Conservation (phyloP, 1,140 invertebrate species). For the Colletes latitarsis region DNA sequence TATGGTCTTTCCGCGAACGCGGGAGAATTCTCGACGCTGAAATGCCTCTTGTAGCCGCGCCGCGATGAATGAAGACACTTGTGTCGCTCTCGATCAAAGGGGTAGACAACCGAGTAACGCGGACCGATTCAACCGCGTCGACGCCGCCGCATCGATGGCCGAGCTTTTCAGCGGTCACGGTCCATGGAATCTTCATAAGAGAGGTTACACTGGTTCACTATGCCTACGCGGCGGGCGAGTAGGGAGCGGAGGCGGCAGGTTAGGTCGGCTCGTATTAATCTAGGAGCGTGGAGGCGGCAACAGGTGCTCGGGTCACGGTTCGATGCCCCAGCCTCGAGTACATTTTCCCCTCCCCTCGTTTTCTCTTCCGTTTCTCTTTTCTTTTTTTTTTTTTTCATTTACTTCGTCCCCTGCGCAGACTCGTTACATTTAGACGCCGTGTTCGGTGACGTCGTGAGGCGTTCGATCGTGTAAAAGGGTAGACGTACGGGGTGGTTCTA, state of each 20-base stretch:
- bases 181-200: conserved; percentile 13
- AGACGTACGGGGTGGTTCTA: no score
- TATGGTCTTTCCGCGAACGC: conserved; percentile 21
- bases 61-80: conserved; percentile 43
- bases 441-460: neutral
- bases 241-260: conserved; percentile 64
- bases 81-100: conserved; percentile 31
- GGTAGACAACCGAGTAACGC: conserved; percentile 21
- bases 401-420: conserved; percentile 3
- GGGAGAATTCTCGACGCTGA: neutral
- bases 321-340: conserved; percentile 68
- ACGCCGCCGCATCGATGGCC: conserved; percentile 29
- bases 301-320: conserved; percentile 76
- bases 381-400: neutral
- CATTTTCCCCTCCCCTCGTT: conserved; percentile 38
- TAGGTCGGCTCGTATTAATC: conserved; percentile 63
- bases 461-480: neutral
- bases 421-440: neutral
- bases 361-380: conserved; percentile 14
- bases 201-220: conserved; percentile 28
- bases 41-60: no score
- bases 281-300: conserved; percentile 71
- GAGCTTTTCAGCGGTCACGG: conserved; percentile 40
- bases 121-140: conserved; percentile 1
- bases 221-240: conserved; percentile 50